phyloP scores from a whole-genome alignment of 2,113 vertebrate genomes.

The Trogon surrucura region DNA sequence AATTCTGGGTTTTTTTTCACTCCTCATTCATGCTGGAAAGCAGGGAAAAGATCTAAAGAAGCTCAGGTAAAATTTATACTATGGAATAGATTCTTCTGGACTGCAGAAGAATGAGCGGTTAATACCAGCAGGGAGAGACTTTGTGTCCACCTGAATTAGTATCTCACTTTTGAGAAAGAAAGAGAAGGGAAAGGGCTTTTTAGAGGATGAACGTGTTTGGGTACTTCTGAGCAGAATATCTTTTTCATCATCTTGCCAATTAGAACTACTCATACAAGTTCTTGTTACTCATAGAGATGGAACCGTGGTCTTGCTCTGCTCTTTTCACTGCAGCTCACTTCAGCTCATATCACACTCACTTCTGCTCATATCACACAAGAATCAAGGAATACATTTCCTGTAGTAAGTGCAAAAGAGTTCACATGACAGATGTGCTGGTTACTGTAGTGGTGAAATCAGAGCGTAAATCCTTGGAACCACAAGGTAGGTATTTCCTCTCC shows the following conservation, averaged over 20 bases:
- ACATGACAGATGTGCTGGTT: no score
- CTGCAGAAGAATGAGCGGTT: background rate
- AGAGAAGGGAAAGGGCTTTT: background rate
- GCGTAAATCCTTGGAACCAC: background rate
- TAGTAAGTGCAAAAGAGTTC: background rate
- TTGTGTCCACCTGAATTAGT: background rate
- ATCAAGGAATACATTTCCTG: background rate
- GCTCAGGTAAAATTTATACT: background rate
- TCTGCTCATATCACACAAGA: background rate
- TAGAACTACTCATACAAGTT: background rate
- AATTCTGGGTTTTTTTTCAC: background rate
- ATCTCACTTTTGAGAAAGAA: background rate
- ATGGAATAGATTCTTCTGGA: background rate
- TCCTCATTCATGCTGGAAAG: background rate
- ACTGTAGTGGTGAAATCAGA: background rate
- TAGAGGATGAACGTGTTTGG: background rate
- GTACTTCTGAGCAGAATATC: background rate
- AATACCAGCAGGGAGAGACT: background rate
- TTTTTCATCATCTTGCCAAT: background rate
- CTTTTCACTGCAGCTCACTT: background rate
- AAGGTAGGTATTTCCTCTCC: background rate
- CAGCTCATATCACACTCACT: background rate
- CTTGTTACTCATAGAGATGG: rapidly evolving
- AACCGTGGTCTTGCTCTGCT: background rate
- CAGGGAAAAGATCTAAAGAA: background rate